Base-by-base conservation (phyloP, 2,113 vertebrate species). In the Crocuta crocuta region DNA sequence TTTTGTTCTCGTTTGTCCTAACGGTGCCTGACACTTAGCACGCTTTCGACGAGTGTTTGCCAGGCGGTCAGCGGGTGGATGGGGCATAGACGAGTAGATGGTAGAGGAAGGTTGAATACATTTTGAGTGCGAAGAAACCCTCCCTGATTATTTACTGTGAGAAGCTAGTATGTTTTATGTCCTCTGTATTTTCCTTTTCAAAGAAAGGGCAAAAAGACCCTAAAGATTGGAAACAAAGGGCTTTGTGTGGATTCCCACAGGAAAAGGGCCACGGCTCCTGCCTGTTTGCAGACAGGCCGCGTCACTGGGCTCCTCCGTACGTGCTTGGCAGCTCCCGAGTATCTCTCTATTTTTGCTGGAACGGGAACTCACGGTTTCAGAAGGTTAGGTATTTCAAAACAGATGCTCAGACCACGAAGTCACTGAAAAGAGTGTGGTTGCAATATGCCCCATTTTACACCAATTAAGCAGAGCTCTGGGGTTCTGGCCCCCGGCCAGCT, bases 341-440 rank as follows among this genome's bases (percentile, higher is more conserved):
- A 73, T 24, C 21, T 45, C 53, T 82, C n/a, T 6, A 0, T 58
- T 85, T 94, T 78, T 94, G 39, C 63, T 55, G 63, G 33, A 96
- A 92, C 50, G 61, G 81, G 81, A 97, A 58, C 70, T 74, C 83
- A 35, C 2, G 13, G 79, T 89, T 96, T 86, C 45, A 95, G 91
- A 94, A 82, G 94, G n/a, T 93, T 50, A 89, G 76, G 74, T 94
- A 58, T 94, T 96, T 90, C 74, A 68, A 45, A 92, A 55, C 93
- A 96, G 93, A 80, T 71, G 85, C 89, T 68, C 39, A 58, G 81
- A 76, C 81, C 48, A 78, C 58, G 3, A 76, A 93, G 65, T 50
- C 71, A 70, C 58, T 81, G 70, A 79, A 66, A 23, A 17, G 70
- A 50, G 70, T 33, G 58, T 94, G 71, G 33, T 31, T 82, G 66